A percentile compares a stretch with the other conserved stretches of the same genome.
These are phyloP conservation scores for Tachina grossa DNA, from an alignment of 2,888 invertebrate genomes.

Conservation along the genomic window DNA sequence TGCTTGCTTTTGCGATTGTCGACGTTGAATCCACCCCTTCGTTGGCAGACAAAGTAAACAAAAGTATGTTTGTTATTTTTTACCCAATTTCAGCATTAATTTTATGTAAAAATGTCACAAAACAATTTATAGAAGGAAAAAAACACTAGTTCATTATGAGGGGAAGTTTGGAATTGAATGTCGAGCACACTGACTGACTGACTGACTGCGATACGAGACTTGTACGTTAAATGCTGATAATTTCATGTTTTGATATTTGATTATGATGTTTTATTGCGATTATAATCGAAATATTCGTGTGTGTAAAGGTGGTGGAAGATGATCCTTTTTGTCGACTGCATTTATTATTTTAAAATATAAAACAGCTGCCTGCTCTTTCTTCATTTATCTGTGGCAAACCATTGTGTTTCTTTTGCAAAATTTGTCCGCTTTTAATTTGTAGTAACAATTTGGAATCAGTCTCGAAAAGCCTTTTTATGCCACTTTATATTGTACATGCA, in stretches of 20 bases:
- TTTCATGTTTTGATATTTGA: conserved; percentile 61
- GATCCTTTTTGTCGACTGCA: conserved; percentile 38
- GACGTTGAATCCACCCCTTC: conserved; percentile 35
- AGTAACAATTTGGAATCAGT: conserved; percentile 39
- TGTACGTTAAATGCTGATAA: conserved; percentile 42
- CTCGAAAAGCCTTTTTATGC: conserved; percentile 61
- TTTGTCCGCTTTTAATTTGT: conserved; percentile 18
- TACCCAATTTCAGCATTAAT: conserved; percentile 28
- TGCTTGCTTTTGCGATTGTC: not conserved
- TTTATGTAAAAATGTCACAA: conserved; percentile 53
- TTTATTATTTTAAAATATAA: conserved; percentile 27
- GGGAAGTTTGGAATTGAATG: conserved; percentile 1
- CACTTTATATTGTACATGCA: conserved; percentile 27
- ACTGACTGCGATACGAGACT: conserved; percentile 17
- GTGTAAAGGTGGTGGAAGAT: conserved; percentile 50
- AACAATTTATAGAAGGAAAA: conserved; percentile 13
- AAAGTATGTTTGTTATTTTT: conserved; percentile 55
- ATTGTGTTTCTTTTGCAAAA: conserved; percentile 27
- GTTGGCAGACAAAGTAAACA: conserved; percentile 5
- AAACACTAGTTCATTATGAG: conserved; percentile 50
- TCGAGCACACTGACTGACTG: conserved; percentile 2
- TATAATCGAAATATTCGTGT: conserved; percentile 35
- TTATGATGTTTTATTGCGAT: conserved; percentile 63
- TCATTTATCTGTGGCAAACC: conserved; percentile 7
- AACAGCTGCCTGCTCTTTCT: conserved; percentile 53